phyloP scores from a whole-genome alignment of 2,888 invertebrate genomes.

The Frankliniella intonsa region DNA sequence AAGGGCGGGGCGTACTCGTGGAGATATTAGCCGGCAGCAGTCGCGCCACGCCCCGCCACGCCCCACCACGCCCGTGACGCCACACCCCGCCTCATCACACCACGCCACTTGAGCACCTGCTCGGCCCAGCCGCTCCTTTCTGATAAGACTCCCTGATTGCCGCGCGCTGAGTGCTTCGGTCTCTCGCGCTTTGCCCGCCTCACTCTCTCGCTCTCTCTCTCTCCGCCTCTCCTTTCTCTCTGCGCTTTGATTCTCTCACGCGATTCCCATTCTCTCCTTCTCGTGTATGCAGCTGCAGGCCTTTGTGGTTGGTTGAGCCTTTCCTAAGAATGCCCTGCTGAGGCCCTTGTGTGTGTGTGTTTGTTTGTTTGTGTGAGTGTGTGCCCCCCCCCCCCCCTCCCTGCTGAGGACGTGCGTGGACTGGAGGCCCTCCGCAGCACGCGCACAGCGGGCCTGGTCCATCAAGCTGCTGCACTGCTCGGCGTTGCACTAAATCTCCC shows the following conservation, averaged over 20 bases:
- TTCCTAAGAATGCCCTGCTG: neutral
- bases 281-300: neutral
- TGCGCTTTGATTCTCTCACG: neutral
- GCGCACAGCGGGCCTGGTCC: neutral
- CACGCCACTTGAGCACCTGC: too few relatives aligned
- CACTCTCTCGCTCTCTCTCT: neutral
- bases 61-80: too few relatives aligned
- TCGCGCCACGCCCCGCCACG: neutral
- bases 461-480: conserved; percentile 26
- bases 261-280: neutral
- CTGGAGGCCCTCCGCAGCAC: neutral
- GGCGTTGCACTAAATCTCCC: conserved; percentile 14
- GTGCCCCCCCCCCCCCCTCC: neutral
- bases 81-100: too few relatives aligned
- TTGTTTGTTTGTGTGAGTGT: neutral
- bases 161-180: neutral
- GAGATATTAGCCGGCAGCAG: neutral
- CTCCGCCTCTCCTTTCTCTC: neutral
- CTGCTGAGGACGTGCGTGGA: neutral
- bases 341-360: neutral
- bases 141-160: neutral
- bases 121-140: neutral
- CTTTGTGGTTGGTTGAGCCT: neutral
- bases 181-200: neutral
- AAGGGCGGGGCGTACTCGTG: neutral